Evolutionary conservation across 2,888 invertebrate genomes (phyloP).

Genomic region (Leptura quadrifasciata): DNA sequence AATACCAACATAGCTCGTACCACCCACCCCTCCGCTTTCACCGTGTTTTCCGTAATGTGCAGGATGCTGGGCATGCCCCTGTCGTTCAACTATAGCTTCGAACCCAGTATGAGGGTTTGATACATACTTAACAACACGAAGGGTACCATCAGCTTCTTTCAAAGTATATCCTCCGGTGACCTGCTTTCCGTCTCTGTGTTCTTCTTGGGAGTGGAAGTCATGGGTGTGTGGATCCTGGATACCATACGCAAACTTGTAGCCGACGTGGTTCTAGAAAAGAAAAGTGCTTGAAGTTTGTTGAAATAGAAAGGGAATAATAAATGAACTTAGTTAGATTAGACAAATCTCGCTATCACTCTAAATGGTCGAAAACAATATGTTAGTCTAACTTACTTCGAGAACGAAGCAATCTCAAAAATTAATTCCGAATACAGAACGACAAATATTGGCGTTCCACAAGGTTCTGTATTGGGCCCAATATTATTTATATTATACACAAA

Average conservation of each 20-base stretch:
- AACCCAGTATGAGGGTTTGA: constrained; percentile 66
- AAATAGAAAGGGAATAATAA: too few species aligned
- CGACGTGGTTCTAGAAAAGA: neutral
- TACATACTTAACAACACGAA: constrained; percentile 65
- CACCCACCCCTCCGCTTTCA: constrained; percentile 48
- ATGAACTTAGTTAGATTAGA: too few species aligned
- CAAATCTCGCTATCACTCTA: too few species aligned
- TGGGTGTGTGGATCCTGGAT: constrained; percentile 65
- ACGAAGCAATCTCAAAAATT: too few species aligned
- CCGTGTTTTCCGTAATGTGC: constrained; percentile 53
- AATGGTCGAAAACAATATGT: too few species aligned
- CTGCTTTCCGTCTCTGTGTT: constrained; percentile 61
- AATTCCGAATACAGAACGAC: too few species aligned
- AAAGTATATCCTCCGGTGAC: constrained; percentile 64
- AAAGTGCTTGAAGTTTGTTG: neutral
- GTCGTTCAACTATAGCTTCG: constrained; percentile 66
- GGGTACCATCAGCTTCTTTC: constrained; percentile 66
- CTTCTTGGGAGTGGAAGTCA: constrained; percentile 64
- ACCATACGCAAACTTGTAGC: constrained; percentile 64
- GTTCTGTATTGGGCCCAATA: too few species aligned
- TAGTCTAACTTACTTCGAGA: too few species aligned
- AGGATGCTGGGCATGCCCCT: constrained; percentile 66
- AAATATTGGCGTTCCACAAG: too few species aligned
- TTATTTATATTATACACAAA: too few species aligned
- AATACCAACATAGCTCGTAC: constrained; percentile 62